These are phyloP conservation scores for Sciurus niger DNA, from an alignment of 2,113 vertebrate species.

Conservation along the genomic window DNA sequence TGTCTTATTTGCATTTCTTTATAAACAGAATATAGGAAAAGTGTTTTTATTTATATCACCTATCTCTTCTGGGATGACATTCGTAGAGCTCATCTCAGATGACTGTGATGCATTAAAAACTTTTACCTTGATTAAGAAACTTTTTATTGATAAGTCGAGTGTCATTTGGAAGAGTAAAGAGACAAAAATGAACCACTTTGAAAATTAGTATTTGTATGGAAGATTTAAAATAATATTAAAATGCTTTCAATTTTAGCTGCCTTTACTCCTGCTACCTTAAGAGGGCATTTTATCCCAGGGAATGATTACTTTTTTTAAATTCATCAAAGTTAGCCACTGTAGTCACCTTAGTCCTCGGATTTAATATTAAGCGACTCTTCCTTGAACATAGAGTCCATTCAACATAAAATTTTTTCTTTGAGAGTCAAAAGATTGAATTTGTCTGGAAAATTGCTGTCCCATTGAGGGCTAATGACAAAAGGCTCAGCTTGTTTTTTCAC, in stretches of 20 bases:
- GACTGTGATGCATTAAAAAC: neutral
- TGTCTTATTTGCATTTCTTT: constrained; percentile 26
- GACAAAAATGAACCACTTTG: neutral
- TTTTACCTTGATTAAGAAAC: neutral
- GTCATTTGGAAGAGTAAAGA: constrained; percentile 41
- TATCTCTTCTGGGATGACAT: neutral
- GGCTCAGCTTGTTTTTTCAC: constrained; percentile 57
- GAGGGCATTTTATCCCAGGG: constrained; percentile 29
- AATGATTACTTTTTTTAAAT: constrained; percentile 53
- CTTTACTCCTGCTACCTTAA: neutral
- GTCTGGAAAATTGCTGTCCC: constrained; percentile 58
- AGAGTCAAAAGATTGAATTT: constrained; percentile 62
- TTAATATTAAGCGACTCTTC: constrained; percentile 50
- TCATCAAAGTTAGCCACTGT: neutral
- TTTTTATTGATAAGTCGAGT: constrained; percentile 14
- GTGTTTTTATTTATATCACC: neutral
- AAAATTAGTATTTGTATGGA: neutral
- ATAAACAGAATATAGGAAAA: neutral
- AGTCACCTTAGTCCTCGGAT: neutral
- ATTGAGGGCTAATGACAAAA: constrained; percentile 51
- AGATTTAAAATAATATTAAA: constrained; percentile 33
- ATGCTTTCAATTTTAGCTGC: neutral
- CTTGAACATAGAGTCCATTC: constrained; percentile 49
- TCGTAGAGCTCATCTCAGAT: neutral
- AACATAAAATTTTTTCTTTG: constrained; percentile 66